A percentile compares a stretch with the other conserved stretches of the same genome.
These are phyloP conservation scores for Sebastiscus albofasciatus DNA, from an alignment of 2,797 vertebrate species.

Conservation along the genomic window DNA sequence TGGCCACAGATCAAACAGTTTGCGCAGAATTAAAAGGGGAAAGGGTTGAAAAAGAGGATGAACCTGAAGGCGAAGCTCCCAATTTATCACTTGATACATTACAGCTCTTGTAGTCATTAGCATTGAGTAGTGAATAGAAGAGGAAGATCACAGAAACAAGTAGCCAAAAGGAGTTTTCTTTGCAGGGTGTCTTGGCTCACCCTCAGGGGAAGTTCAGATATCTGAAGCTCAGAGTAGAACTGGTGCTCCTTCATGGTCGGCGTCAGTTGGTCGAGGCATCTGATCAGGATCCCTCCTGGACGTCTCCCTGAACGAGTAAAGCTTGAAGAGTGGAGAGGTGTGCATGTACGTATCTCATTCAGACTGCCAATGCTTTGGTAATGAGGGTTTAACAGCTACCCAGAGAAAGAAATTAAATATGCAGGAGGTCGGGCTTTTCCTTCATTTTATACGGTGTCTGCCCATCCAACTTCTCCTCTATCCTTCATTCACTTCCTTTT, in stretches of 20 bases:
- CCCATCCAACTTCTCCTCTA: background rate
- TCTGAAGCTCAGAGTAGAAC: background rate
- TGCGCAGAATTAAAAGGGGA: background rate
- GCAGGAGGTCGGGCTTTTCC: background rate
- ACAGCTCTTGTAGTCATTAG: background rate
- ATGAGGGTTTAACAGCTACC: slow-evolving; percentile 12
- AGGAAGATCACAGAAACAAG: background rate
- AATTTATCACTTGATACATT: background rate
- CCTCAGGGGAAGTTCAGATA: background rate
- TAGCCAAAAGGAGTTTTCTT: background rate
- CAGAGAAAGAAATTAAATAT: slow-evolving; percentile 29
- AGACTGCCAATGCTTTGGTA: background rate
- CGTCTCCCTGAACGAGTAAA: background rate
- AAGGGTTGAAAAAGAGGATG: background rate
- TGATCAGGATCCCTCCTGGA: slow-evolving; percentile 3
- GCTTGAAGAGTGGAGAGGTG: background rate
- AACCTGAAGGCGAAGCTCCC: background rate
- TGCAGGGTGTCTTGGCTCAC: background rate
- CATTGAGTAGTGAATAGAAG: background rate
- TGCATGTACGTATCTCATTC: background rate
- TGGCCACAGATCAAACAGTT: background rate
- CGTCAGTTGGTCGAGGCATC: background rate
- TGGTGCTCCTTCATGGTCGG: background rate
- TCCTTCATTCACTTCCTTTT: background rate
- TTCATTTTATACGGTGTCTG: slow-evolving; percentile 3